Conservation (phyloP, 2,113 vertebrate species). For the Callocephalon fimbriatum region DNA sequence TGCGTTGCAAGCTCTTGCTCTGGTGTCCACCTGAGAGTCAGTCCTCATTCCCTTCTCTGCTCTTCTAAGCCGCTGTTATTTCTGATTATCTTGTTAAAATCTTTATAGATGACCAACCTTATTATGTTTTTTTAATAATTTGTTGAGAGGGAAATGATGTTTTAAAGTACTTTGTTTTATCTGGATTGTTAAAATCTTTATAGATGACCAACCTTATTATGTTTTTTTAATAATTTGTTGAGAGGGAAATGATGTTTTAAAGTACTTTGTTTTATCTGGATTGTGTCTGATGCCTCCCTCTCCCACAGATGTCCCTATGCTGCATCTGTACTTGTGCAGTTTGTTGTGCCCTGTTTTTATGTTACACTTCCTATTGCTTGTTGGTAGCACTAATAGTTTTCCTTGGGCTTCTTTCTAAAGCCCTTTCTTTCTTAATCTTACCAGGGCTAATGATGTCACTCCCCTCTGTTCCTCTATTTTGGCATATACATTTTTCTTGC, state of each 20-base stretch:
- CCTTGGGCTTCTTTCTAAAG: not conserved
- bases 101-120: not conserved
- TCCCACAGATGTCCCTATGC: not conserved
- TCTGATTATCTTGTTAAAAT: not conserved
- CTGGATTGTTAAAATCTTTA: not conserved
- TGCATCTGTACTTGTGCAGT: not conserved
- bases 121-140: not conserved
- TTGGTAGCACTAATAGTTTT: not conserved
- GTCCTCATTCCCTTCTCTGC: not conserved
- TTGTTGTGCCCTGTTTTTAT: not conserved
- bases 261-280: not conserved
- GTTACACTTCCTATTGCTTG: not conserved
- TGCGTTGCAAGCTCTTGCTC: not conserved
- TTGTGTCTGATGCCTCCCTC: not conserved
- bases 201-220: not conserved
- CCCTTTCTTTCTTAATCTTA: not conserved
- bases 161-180: not conserved
- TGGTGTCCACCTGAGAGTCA: rapidly evolving
- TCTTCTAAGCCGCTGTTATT: not conserved
- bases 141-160: not conserved
- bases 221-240: not conserved
- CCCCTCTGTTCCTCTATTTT: not conserved
- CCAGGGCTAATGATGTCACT: not conserved
- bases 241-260: not conserved
- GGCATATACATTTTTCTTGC: not conserved